phyloP scores from a whole-genome alignment of 2,113 vertebrate genomes.

The Melospiza melodia region DNA sequence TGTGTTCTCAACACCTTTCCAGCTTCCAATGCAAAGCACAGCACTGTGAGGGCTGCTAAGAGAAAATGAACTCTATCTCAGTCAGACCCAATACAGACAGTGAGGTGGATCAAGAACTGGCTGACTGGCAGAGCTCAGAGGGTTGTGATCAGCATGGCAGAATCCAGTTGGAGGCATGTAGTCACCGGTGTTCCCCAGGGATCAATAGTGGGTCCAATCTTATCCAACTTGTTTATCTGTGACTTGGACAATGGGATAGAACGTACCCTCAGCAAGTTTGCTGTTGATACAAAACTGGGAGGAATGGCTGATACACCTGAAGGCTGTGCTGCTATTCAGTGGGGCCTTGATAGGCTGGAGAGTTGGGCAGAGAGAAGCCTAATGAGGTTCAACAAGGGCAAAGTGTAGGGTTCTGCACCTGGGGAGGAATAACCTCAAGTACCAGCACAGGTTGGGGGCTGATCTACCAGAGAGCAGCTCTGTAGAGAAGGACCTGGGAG shows the following conservation, averaged over 20 bases:
- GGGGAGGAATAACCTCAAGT: not conserved
- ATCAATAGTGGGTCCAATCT: not conserved
- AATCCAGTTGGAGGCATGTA: not conserved
- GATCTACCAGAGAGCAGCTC: not conserved
- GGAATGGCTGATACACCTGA: not conserved
- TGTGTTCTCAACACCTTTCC: not conserved
- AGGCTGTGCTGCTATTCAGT: not conserved
- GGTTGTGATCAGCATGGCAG: not conserved
- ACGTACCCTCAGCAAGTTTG: not conserved
- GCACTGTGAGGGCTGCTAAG: not conserved
- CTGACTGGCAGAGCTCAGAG: not conserved
- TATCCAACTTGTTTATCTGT: not conserved
- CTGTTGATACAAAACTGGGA: not conserved
- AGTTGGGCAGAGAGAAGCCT: not conserved
- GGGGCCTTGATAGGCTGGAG: not conserved
- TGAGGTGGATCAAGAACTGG: not conserved
- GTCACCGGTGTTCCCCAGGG: not conserved
- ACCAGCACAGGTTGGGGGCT: not conserved
- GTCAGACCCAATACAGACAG: not conserved
- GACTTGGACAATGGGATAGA: not conserved
- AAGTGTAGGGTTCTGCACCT: not conserved
- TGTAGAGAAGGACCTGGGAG: not conserved
- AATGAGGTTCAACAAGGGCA: not conserved
- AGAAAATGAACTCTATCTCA: not conserved
- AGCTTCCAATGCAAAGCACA: not conserved